phyloP scores from a whole-genome alignment of 2,113 vertebrate species.

The Podarcis raffonei region DNA sequence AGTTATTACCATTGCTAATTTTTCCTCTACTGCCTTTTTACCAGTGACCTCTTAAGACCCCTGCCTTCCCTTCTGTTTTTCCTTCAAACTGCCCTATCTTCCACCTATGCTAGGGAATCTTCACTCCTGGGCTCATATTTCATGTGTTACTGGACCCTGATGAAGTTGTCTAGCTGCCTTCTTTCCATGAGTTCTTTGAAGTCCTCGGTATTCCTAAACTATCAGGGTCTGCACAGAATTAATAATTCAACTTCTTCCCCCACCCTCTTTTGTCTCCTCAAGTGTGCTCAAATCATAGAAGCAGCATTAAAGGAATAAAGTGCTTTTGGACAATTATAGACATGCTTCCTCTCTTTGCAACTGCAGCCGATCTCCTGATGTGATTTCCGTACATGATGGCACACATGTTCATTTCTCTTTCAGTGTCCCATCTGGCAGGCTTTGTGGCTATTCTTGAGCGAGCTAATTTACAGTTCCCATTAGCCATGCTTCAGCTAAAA shows the following conservation, averaged over 20 bases:
- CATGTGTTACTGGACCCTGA: background rate
- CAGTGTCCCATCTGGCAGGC: conserved; percentile 45
- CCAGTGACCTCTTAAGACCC: background rate
- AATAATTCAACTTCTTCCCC: background rate
- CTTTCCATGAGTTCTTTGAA: conserved; percentile 12
- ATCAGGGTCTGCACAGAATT: conserved; percentile 8
- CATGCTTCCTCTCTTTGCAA: background rate
- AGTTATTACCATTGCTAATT: background rate
- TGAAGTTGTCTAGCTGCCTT: background rate
- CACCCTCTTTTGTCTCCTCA: background rate
- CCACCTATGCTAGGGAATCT: background rate
- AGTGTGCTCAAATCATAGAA: background rate
- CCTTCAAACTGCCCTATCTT: background rate
- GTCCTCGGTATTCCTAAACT: background rate
- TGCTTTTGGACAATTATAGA: background rate
- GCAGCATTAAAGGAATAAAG: background rate
- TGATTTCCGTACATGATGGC: conserved; percentile 31
- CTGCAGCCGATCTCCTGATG: conserved; percentile 11
- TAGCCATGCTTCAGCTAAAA: conserved; percentile 50
- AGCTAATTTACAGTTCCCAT: conserved; percentile 56
- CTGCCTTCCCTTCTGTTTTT: background rate
- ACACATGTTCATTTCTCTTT: conserved; percentile 38
- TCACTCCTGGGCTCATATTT: background rate
- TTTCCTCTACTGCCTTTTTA: background rate
- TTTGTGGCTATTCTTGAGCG: conserved; percentile 38